Evolutionary conservation across 2,113 vertebrate species (phyloP), one percentile per base, ranked within the genome.

Genomic region (Heterochromis multidens): DNA sequence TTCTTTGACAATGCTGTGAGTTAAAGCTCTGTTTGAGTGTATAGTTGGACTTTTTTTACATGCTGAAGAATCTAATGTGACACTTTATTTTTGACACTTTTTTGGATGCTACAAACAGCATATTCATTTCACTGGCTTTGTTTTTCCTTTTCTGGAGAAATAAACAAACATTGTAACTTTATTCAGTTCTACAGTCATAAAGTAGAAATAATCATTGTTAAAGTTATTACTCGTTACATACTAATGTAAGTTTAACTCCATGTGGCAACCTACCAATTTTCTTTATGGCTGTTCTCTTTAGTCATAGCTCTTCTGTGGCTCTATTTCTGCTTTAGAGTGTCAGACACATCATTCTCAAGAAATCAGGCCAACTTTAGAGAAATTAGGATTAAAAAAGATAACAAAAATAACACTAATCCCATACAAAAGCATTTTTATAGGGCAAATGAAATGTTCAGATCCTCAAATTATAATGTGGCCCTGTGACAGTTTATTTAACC

Each of bases 1-100:
- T 52, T 31, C 27, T 74, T 74, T 74, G 70, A 52, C 46, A 31
- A 21, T 0, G 6, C 17, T 74, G 46, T 52, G 46, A 52, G 19
- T 2, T 52, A 14, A 74, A 54, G 43, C 25, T 52, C 25, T 8
- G 17, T 21, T 52, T 52, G 10, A 52, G 3, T 52, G 10, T 21
- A 5, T 74, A 74, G 0, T 31, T 52, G 43, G 21, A 25, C 40
- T 46, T 72, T 70, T 52, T 49, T 49, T 9, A 19, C 25, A 49
- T 49, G 65, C 2, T 52, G 54, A 23, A 74, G 49, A n/a, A 27
- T 74, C 10, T n/a, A 31, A 74, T n/a, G 27, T 52, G 43, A 0
- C 10, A 0, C n/a, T 65, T 65, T 23, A 65, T 65, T 8, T 2
- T 0, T 65, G 62, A 27, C 23, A 4, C 0, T 49, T 63, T 14